A percentile compares a stretch with the other conserved stretches of the same genome.
Conservation (phyloP, 2,888 invertebrate species). For the Pristionchus japonicus region DNA sequence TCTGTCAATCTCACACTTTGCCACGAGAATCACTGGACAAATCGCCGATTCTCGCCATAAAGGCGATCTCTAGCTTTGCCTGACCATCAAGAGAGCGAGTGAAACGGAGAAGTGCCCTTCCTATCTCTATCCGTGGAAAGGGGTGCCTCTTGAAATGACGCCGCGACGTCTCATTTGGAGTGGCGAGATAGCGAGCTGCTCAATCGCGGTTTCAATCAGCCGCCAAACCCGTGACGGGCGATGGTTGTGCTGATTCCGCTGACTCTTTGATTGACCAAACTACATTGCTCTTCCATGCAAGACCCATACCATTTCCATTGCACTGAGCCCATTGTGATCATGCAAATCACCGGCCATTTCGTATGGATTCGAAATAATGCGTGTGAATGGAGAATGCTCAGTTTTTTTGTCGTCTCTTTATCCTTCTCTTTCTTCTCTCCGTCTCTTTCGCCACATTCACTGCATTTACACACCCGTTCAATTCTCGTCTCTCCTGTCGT, state of each 20-base stretch:
- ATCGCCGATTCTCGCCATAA: neutral
- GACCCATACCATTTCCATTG: neutral
- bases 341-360: neutral
- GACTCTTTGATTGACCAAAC: too few species aligned
- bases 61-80: neutral
- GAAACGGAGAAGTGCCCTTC: neutral
- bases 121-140: neutral
- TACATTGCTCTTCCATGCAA: neutral
- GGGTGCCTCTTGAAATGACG: neutral
- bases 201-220: neutral
- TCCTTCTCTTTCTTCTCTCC: neutral
- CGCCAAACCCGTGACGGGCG: neutral
- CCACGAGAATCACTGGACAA: neutral
- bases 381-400: neutral
- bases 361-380: neutral
- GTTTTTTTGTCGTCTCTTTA: neutral
- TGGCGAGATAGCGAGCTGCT: neutral
- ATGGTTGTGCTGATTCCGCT: too few species aligned
- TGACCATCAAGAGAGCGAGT: neutral
- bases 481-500: neutral
- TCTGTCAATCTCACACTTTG: constrained; percentile 12
- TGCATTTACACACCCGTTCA: neutral
- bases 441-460: too few species aligned
- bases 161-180: neutral
- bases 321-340: too few species aligned